A percentile compares a stretch with the other conserved stretches of the same genome.
Evolutionary conservation across 2,113 vertebrate species (phyloP).

Genomic region (Laterallus jamaicensis): DNA sequence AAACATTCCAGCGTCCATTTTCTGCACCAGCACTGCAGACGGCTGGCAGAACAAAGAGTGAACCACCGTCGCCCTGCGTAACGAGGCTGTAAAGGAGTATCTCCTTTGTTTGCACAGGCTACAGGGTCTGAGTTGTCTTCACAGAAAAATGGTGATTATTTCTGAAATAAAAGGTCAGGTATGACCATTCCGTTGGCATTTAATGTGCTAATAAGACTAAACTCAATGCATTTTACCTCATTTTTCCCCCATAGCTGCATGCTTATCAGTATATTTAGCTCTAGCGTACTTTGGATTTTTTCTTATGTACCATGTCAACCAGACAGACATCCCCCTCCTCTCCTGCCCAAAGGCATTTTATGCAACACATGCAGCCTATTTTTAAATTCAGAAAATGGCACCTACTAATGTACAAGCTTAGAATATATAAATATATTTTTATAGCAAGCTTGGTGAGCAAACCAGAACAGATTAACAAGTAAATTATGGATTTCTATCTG

Average conservation of each 20-base stretch:
- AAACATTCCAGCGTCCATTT: background rate
- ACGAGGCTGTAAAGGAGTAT: background rate
- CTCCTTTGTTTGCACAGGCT: slow-evolving; percentile 23
- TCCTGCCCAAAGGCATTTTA: slow-evolving; percentile 55
- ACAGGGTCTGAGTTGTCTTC: slow-evolving; percentile 2
- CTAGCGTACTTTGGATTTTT: slow-evolving; percentile 52
- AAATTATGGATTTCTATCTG: slow-evolving; percentile 60
- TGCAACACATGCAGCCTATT: slow-evolving; percentile 58
- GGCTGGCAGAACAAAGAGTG: slow-evolving; percentile 41
- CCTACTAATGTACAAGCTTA: slow-evolving; percentile 34
- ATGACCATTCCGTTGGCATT: slow-evolving; percentile 26
- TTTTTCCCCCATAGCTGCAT: background rate
- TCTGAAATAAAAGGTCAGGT: slow-evolving; percentile 40
- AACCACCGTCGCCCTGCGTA: background rate
- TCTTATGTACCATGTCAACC: slow-evolving; percentile 34
- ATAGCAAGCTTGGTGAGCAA: slow-evolving; percentile 24
- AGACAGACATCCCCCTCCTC: slow-evolving; percentile 50
- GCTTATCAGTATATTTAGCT: slow-evolving; percentile 60
- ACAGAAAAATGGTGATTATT: background rate
- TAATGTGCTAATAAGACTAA: slow-evolving; percentile 56
- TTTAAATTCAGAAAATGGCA: slow-evolving; percentile 63
- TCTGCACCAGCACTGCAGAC: background rate
- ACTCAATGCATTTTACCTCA: slow-evolving; percentile 33
- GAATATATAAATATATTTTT: slow-evolving; percentile 61
- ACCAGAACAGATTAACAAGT: slow-evolving; percentile 52